Conservation (phyloP, 2,113 vertebrate genomes). For the Zosterops pallidus region DNA sequence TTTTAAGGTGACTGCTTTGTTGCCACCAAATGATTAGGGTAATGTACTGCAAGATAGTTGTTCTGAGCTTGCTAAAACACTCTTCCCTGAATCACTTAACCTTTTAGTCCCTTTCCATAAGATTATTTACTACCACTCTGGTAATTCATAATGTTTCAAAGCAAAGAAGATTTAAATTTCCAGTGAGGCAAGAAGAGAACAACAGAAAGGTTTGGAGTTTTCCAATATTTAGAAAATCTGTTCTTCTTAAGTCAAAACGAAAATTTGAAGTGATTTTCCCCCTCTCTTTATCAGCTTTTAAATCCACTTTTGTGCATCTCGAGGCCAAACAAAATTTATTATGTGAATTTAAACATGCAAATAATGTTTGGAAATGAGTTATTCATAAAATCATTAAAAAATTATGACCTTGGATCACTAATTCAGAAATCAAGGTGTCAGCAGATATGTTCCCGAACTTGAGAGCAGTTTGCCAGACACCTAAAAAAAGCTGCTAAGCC, state of each 20-base stretch:
- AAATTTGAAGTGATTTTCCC: not conserved
- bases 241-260: not conserved
- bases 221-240: not conserved
- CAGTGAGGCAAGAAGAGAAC: not conserved
- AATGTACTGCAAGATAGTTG: not conserved
- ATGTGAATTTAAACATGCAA: not conserved
- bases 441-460: rapidly evolving
- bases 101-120: not conserved
- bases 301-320: not conserved
- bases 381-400: not conserved
- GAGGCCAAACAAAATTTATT: not conserved
- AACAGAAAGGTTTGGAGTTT: not conserved
- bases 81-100: not conserved
- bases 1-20: not conserved
- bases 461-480: not conserved
- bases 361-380: not conserved
- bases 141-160: not conserved
- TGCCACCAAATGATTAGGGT: not conserved
- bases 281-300: not conserved
- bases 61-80: not conserved
- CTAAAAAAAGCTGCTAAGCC: not conserved
- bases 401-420: not conserved
- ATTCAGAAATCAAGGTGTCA: not conserved
- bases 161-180: not conserved
- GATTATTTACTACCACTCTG: not conserved